A percentile compares a stretch with the other conserved stretches of the same genome.
Conservation (phyloP, 2,113 vertebrate genomes). For the Illadopsis cleaveri region DNA sequence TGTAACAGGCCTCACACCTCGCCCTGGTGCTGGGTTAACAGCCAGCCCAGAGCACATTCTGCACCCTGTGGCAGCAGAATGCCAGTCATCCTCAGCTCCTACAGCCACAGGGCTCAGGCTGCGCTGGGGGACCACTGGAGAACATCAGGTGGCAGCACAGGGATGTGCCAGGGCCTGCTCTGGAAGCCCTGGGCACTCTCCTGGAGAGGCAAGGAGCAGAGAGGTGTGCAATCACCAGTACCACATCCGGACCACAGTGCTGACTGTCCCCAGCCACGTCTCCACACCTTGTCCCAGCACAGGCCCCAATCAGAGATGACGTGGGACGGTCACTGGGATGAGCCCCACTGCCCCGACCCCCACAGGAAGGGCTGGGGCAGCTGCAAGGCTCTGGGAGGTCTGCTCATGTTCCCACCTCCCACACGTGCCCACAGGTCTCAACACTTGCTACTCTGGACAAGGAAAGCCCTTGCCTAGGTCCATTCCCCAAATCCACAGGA, state of each 20-base stretch:
- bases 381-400: background rate
- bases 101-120: background rate
- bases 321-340: background rate
- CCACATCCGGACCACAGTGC: background rate
- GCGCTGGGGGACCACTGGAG: background rate
- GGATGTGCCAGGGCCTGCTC: background rate
- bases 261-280: background rate
- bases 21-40: background rate
- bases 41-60: background rate
- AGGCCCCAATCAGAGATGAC: background rate
- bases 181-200: background rate
- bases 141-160: background rate
- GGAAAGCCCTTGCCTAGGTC: conserved; percentile 7
- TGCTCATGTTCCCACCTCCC: background rate
- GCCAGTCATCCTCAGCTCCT: background rate
- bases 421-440: background rate
- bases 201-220: background rate
- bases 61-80: background rate
- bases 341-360: background rate
- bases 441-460: background rate
- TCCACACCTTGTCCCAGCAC: background rate
- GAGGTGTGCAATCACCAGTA: background rate
- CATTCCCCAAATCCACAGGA: conserved; percentile 9
- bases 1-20: background rate
- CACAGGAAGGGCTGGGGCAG: background rate